Evolutionary conservation across 2,888 invertebrate species (phyloP).

Genomic region (Thymelicus sylvestris): DNA sequence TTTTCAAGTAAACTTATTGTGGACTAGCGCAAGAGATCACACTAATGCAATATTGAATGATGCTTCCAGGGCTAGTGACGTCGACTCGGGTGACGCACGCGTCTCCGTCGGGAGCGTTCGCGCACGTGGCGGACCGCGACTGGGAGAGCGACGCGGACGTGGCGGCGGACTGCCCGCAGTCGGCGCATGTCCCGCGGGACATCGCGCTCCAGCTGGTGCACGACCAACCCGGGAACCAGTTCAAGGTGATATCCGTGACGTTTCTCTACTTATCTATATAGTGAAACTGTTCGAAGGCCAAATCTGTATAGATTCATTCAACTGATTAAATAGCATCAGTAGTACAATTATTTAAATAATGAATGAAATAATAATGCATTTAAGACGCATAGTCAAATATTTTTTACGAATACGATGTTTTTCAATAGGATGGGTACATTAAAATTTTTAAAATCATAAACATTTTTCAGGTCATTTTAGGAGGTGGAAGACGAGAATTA

Average conservation of each 20-base stretch:
- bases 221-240: constrained; percentile 85
- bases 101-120: constrained; percentile 87
- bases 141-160: constrained; percentile 89
- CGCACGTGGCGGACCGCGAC: constrained; percentile 87
- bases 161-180: constrained; percentile 67
- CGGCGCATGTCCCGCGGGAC: constrained; percentile 70
- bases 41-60: background rate
- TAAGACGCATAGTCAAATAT: no score
- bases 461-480: constrained; percentile 85
- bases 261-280: no score
- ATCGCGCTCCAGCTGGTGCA: constrained; percentile 89
- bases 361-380: no score
- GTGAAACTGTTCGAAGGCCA: no score
- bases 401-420: no score
- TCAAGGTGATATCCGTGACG: constrained; percentile 77
- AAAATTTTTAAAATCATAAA: no score
- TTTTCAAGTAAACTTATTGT: no score
- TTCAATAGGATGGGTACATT: no score
- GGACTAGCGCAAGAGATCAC: no score
- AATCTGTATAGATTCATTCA: no score
- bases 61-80: constrained; percentile 86
- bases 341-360: no score
- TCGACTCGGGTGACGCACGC: constrained; percentile 92
- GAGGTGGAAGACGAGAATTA: constrained; percentile 89
- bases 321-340: no score